Evolutionary conservation across 2,113 vertebrate genomes (phyloP).

Genomic region (Rhipidura dahli): DNA sequence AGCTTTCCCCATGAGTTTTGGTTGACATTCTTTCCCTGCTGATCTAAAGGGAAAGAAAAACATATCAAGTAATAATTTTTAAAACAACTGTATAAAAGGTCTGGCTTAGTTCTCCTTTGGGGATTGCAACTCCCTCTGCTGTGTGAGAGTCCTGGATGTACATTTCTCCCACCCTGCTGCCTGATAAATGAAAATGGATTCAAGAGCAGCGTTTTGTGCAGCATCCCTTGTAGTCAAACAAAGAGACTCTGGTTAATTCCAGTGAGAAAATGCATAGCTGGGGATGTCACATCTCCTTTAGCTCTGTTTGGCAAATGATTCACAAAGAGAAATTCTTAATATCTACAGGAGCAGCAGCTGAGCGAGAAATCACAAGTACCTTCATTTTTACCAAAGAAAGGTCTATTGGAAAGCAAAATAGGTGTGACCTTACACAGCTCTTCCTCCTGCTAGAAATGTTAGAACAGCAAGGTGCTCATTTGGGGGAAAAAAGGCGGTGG

Average conservation of each 20-base stretch:
- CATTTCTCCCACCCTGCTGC: slow-evolving; percentile 18
- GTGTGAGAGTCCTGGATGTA: not conserved
- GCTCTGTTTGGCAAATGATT: not conserved
- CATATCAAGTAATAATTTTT: not conserved
- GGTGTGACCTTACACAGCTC: not conserved
- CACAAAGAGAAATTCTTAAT: not conserved
- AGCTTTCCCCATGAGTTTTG: not conserved
- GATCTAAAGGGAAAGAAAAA: slow-evolving; percentile 37
- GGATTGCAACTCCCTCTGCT: slow-evolving; percentile 5
- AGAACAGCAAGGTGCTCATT: not conserved
- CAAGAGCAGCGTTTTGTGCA: not conserved
- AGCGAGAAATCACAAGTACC: not conserved
- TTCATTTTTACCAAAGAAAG: not conserved
- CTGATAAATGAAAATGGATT: not conserved
- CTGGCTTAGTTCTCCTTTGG: not conserved
- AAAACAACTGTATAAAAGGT: not conserved
- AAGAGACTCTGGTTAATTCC: not conserved
- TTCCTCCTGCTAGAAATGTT: not conserved
- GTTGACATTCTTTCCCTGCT: slow-evolving; percentile 21
- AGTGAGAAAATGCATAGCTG: not conserved
- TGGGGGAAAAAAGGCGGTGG: not conserved
- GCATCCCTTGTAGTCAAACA: not conserved
- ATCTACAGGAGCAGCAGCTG: not conserved
- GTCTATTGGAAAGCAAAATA: not conserved
- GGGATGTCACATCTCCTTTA: not conserved